phyloP scores from a whole-genome alignment of 2,888 invertebrate genomes.

The Diogma glabrata region DNA sequence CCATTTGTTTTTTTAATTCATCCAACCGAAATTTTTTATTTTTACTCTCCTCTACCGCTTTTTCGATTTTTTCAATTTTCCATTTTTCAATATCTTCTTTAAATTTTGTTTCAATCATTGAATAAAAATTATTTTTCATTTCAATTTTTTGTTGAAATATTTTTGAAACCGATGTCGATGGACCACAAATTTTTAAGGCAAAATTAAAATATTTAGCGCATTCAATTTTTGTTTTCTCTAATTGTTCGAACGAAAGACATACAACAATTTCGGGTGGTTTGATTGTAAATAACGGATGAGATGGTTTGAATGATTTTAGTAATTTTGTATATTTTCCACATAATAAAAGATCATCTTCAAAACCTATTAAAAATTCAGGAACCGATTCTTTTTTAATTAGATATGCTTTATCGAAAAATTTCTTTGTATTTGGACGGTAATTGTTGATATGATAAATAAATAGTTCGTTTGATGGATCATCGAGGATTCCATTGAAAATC shows the following conservation, averaged over 20 bases:
- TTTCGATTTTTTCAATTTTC: conserved; percentile 23
- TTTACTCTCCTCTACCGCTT: conserved; percentile 17
- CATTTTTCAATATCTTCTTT: conserved; percentile 27
- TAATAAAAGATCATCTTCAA: conserved; percentile 52
- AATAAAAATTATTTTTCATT: conserved; percentile 39
- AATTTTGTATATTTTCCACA: conserved; percentile 66
- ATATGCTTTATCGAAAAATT: conserved; percentile 33
- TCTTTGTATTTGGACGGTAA: conserved; percentile 29
- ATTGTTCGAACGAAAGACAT: conserved; percentile 28
- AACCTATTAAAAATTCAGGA: conserved; percentile 54
- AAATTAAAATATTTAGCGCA: conserved; percentile 24
- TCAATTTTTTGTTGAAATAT: conserved; percentile 40
- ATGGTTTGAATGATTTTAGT: conserved; percentile 55
- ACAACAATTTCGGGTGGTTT: conserved; percentile 29
- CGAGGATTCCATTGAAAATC: conserved; percentile 73
- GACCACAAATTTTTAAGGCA: conserved; percentile 36
- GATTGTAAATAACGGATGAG: conserved; percentile 32
- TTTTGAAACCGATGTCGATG: conserved; percentile 40
- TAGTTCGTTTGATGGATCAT: conserved; percentile 72
- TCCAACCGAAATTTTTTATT: conserved; percentile 24
- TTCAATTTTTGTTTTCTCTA: conserved; percentile 22
- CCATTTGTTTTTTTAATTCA: conserved; percentile 25
- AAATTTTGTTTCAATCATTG: conserved; percentile 39
- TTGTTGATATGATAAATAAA: conserved; percentile 46
- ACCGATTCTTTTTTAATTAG: conserved; percentile 33